Percentiles rank a stretch among this genome's conserved stretches.
Evolutionary conservation across 2,113 vertebrate genomes (phyloP).

Genomic region (Leptocoma aspasia): DNA sequence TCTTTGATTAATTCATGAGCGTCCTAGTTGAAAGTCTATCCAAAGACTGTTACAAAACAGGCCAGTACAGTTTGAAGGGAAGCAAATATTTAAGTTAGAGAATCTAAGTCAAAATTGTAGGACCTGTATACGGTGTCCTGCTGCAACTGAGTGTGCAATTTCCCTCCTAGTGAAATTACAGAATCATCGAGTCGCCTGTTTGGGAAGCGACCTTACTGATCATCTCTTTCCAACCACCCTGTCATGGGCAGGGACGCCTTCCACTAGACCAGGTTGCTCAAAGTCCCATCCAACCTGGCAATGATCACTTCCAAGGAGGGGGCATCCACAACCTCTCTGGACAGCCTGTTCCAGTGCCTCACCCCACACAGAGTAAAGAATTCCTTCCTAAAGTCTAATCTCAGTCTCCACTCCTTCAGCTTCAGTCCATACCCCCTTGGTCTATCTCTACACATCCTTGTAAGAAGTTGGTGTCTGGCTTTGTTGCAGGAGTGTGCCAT

Average conservation of each 20-base stretch:
- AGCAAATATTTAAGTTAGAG: not conserved
- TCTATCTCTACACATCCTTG: not conserved
- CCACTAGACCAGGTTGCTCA: not conserved
- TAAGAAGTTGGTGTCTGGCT: not conserved
- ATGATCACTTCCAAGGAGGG: not conserved
- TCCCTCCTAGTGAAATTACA: not conserved
- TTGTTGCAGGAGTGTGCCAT: not conserved
- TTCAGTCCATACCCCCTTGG: not conserved
- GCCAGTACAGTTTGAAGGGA: not conserved
- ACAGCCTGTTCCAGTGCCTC: not conserved
- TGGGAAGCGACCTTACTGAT: not conserved
- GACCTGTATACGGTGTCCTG: rapidly evolving
- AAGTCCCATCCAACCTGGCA: not conserved
- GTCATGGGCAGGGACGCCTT: not conserved
- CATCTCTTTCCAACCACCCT: not conserved
- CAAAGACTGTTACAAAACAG: not conserved
- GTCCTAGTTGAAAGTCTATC: not conserved
- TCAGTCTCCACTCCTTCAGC: not conserved
- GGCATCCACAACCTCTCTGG: not conserved
- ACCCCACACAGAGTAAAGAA: not conserved
- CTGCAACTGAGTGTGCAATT: not conserved
- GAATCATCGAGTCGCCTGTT: not conserved
- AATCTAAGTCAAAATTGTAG: not conserved
- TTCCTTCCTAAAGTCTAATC: not conserved
- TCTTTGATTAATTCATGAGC: not conserved